Conservation (phyloP, 2,888 invertebrate genomes). For the Cotesia congregata region DNA sequence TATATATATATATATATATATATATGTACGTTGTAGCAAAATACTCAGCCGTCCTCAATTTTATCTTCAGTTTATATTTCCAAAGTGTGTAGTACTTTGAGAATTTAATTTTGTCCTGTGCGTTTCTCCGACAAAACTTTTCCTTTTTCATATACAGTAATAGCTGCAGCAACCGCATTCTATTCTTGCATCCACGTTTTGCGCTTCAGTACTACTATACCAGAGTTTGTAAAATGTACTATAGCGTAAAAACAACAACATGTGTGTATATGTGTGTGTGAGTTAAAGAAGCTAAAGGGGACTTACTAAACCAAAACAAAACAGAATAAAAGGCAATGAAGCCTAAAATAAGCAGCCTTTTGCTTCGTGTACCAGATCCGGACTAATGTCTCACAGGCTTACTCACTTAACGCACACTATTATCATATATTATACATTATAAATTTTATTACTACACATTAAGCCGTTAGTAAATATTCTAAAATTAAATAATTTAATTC, state of each 20-base stretch:
- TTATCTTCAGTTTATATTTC: constrained; percentile 11
- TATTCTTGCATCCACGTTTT: no score
- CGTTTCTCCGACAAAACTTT: neutral
- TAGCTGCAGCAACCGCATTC: no score
- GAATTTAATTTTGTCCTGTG: constrained; percentile 10
- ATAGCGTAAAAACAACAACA: neutral
- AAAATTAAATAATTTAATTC: no score
- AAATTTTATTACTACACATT: no score
- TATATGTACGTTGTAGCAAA: neutral
- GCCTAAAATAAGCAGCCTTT: neutral
- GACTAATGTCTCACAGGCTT: neutral
- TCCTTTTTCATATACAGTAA: neutral
- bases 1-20: no score
- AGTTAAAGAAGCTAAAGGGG: neutral
- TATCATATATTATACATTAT: no score
- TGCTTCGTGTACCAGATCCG: neutral
- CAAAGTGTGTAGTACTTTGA: neutral
- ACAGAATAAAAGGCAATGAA: neutral
- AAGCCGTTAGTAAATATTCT: no score
- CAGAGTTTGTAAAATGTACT: neutral
- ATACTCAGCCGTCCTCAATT: neutral
- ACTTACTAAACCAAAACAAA: neutral
- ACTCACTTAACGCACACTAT: no score
- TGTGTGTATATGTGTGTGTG: neutral
- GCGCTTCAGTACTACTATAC: no score